Evolutionary conservation across 2,888 invertebrate genomes (phyloP), one percentile per base, ranked within the genome.

Genomic region (Napeogenes sylphis): DNA sequence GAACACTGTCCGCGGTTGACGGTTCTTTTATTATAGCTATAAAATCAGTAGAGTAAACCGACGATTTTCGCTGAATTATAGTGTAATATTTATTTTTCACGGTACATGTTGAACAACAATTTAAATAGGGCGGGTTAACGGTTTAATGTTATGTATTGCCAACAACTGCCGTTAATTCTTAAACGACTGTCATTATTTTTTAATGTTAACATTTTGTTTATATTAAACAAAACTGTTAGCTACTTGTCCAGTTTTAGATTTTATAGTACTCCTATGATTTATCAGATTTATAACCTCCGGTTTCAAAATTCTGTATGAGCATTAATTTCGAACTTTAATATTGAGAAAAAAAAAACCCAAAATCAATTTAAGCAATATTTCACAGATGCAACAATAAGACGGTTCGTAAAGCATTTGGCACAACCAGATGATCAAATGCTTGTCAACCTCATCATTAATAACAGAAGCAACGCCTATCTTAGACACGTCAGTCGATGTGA

Each of bases 11-110:
- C 81, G 80, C 78, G 73, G 87, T 87, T 83, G 88, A 88, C 89
- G 83, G 85, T 84, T 84, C 82, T 87, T 90, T 90, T 90, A 90
- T 89, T 87, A 86, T 79, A 78, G 85, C 84, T 84, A 85, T 90
- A 88, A 90, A 87, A 80, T 70, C 76, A 70, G 74, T 79, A 78
- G 77, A 80, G 83, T 82, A 83, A 87, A 86, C 82, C 78, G 76
- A 75, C 76, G 81, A 83, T 87, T 86, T 89, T 85, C 78, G 77
- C 81, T 82, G 87, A 88, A 89, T 87, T 89, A 88, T 83, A 78
- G 79, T 73, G 77, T 75, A 84, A 85, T 87, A 87, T 90, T 89
- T 90, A 83, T 86, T 90, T 87, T 87, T 84, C 86, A 85, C 84
- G 82, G 83, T 84, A 84, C 80, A 78, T 78, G 76, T 70, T 71